Conservation (phyloP, 1,140 invertebrate genomes). For the Dendrolimus punctatus region DNA sequence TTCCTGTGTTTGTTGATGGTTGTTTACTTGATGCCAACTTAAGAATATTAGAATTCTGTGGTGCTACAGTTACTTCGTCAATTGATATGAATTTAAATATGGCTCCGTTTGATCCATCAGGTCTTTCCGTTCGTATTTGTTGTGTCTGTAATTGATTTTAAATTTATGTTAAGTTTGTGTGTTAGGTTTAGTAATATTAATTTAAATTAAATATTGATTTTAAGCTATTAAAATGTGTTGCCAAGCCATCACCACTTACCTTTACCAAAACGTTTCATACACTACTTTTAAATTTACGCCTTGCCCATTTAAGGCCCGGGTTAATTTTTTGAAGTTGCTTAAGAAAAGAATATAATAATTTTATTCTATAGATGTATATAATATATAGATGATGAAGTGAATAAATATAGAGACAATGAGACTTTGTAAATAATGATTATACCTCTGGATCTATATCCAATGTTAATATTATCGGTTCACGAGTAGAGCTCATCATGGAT, state of each 20-base stretch:
- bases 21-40: slow-evolving; percentile 54
- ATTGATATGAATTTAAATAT: slow-evolving; percentile 70
- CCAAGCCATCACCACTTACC: slow-evolving; percentile 27
- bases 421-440: slow-evolving; percentile 52
- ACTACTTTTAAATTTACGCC: neutral
- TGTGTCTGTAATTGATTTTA: slow-evolving; percentile 60
- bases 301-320: slow-evolving; percentile 1
- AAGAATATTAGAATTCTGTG: slow-evolving; percentile 58
- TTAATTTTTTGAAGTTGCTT: slow-evolving; percentile 3
- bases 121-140: slow-evolving; percentile 68
- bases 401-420: slow-evolving; percentile 19
- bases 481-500: slow-evolving; percentile 66
- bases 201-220: no score
- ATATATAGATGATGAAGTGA: slow-evolving; percentile 3
- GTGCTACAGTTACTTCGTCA: slow-evolving; percentile 49
- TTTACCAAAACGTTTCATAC: slow-evolving; percentile 2
- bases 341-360: neutral
- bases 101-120: slow-evolving; percentile 44
- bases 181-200: neutral
- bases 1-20: slow-evolving; percentile 23
- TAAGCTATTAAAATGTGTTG: neutral
- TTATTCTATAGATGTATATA: neutral
- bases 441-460: slow-evolving; percentile 73
- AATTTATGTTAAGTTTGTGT: slow-evolving; percentile 16
- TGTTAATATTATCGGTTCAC: slow-evolving; percentile 71